Evolutionary conservation across 92 coral and sea anemone genomes (phyloP).

Genomic region (Muricea muricata): DNA sequence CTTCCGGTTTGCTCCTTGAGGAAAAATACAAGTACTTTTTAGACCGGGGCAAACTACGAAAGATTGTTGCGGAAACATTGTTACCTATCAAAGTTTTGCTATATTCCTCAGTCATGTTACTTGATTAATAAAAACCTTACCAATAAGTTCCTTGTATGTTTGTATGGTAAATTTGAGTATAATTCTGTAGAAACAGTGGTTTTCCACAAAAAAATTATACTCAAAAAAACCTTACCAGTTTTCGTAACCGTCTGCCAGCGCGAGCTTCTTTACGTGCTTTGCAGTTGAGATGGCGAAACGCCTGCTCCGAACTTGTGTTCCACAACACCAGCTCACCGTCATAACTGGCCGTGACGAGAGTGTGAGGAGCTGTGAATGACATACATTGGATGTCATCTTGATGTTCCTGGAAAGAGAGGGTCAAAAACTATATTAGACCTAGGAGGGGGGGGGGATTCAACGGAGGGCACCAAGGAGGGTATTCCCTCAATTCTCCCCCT

Average conservation of each 20-base stretch:
- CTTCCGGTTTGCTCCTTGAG: conserved; percentile 22
- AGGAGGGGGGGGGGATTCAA: too few species aligned
- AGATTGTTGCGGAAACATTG: too few species aligned
- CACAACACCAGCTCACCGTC: conserved; percentile 96
- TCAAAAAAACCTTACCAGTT: conserved; percentile 58
- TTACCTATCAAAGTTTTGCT: too few species aligned
- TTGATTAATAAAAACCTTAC: too few species aligned
- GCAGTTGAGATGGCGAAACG: conserved; percentile 81
- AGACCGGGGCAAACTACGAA: too few species aligned
- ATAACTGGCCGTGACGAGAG: conserved; percentile 90
- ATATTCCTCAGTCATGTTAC: too few species aligned
- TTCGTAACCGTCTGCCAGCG: conserved; percentile 66
- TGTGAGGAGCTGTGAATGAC: conserved; percentile 89
- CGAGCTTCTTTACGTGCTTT: conserved; percentile 69
- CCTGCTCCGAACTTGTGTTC: conserved; percentile 97
- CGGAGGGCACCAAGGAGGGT: too few species aligned
- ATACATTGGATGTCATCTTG: conserved; percentile 91
- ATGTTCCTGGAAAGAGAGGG: conserved; percentile 71
- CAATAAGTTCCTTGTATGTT: too few species aligned
- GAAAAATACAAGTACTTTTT: too few species aligned
- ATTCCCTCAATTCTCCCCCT: too few species aligned
- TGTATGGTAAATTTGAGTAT: too few species aligned
- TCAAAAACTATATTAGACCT: neutral
- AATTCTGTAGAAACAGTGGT: neutral
- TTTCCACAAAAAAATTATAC: too few species aligned